Evolutionary conservation across 2,888 invertebrate species (phyloP).

Genomic region (Syrphus vitripennis): DNA sequence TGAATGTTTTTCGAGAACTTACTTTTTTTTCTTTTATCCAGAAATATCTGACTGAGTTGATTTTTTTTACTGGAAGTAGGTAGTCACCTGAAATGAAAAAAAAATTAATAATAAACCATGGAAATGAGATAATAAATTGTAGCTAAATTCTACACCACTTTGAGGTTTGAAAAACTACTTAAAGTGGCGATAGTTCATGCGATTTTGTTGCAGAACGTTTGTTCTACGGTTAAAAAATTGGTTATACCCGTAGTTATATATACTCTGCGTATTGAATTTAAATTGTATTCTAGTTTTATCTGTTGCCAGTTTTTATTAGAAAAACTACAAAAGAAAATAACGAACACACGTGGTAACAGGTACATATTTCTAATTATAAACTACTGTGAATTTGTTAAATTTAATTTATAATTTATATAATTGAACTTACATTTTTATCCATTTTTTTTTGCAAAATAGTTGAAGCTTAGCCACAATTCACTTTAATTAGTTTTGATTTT

Average conservation of each 20-base stretch:
- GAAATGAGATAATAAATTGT: conserved; percentile 25
- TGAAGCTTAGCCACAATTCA: background rate
- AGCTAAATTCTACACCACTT: conserved; percentile 65
- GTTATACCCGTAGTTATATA: conserved; percentile 51
- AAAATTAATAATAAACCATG: background rate
- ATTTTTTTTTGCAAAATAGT: background rate
- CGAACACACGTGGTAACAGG: background rate
- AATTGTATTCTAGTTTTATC: background rate
- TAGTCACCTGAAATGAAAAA: conserved; percentile 15
- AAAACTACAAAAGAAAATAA: background rate
- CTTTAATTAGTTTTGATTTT: background rate
- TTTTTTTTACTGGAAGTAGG: too few species aligned
- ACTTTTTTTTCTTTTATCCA: background rate
- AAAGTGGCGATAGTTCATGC: conserved; percentile 65
- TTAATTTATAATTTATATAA: background rate
- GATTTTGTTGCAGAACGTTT: conserved; percentile 72
- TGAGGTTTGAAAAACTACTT: conserved; percentile 20
- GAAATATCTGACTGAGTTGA: too few species aligned
- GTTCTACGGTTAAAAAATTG: conserved; percentile 62
- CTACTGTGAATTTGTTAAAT: background rate
- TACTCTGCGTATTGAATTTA: conserved; percentile 24
- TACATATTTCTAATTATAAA: background rate
- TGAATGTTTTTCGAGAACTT: background rate
- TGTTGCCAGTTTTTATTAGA: background rate
- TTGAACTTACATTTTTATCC: background rate